Evolutionary conservation across 2,797 vertebrate species (phyloP).

Genomic region (Numenius phaeopus): DNA sequence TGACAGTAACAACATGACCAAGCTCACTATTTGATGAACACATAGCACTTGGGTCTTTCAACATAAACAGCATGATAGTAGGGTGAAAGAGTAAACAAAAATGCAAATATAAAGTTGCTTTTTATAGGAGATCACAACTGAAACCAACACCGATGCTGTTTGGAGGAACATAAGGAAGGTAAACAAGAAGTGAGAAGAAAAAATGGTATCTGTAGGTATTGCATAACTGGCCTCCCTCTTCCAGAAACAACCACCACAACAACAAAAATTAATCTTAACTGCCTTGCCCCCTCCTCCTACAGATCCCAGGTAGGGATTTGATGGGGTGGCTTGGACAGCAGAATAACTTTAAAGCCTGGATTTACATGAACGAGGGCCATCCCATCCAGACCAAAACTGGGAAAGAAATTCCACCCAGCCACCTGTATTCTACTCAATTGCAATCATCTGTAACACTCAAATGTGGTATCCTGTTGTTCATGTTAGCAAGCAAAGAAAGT

Average conservation of each 20-base stretch:
- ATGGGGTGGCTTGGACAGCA: neutral
- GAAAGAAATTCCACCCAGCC: neutral
- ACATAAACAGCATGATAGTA: conserved; percentile 22
- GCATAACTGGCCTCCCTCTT: neutral
- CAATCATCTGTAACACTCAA: neutral
- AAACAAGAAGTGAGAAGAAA: neutral
- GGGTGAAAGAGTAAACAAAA: conserved; percentile 32
- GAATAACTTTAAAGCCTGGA: neutral
- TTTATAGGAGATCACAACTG: conserved; percentile 44
- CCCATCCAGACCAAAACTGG: neutral
- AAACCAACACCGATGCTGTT: neutral
- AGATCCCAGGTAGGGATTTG: neutral
- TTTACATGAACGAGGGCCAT: neutral
- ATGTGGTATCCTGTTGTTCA: neutral
- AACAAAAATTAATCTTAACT: neutral
- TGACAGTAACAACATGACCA: neutral
- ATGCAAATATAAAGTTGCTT: conserved; percentile 15
- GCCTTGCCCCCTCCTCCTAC: neutral
- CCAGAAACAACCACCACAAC: neutral
- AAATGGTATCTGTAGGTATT: neutral
- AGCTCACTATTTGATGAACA: neutral
- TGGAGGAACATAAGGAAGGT: conserved; percentile 50
- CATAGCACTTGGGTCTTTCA: neutral
- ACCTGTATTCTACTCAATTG: neutral
- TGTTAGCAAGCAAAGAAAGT: neutral